Evolutionary conservation across 1,140 invertebrate genomes (phyloP).

Genomic region (Araneus ventricosus): DNA sequence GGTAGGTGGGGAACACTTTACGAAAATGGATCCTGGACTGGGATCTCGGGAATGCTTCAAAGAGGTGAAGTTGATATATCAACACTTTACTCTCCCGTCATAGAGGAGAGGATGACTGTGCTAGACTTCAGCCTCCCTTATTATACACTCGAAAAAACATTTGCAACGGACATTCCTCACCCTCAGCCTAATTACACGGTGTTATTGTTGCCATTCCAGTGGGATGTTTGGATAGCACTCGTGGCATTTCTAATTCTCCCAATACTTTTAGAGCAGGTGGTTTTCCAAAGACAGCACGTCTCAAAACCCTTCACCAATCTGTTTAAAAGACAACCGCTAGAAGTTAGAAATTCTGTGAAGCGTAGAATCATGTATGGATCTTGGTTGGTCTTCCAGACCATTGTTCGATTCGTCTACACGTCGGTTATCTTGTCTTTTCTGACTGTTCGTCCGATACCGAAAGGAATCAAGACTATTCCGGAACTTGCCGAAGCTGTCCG

Average conservation of each 20-base stretch:
- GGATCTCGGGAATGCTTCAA: not conserved
- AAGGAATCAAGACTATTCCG: not conserved
- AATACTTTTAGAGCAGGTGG: not conserved
- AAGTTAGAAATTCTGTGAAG: not conserved
- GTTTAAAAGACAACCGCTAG: not conserved
- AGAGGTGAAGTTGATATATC: not conserved
- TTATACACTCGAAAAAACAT: not conserved
- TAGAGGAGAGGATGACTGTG: not conserved
- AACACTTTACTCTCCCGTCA: not conserved
- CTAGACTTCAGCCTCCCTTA: not conserved
- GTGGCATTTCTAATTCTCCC: not conserved
- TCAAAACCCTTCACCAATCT: not conserved
- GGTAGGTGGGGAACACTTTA: not conserved
- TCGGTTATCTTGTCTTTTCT: not conserved
- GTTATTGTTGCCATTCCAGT: not conserved
- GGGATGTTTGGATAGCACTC: not conserved
- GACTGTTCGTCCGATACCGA: not conserved
- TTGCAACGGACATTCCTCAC: not conserved
- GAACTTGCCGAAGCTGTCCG: not conserved
- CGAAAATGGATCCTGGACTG: not conserved
- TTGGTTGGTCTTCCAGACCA: not conserved
- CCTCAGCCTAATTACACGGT: not conserved
- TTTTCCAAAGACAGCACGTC: not conserved
- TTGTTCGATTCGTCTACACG: not conserved
- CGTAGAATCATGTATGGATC: not conserved